Conservation (phyloP, 2,797 vertebrate genomes). For the Cephalopachus bancanus region DNA sequence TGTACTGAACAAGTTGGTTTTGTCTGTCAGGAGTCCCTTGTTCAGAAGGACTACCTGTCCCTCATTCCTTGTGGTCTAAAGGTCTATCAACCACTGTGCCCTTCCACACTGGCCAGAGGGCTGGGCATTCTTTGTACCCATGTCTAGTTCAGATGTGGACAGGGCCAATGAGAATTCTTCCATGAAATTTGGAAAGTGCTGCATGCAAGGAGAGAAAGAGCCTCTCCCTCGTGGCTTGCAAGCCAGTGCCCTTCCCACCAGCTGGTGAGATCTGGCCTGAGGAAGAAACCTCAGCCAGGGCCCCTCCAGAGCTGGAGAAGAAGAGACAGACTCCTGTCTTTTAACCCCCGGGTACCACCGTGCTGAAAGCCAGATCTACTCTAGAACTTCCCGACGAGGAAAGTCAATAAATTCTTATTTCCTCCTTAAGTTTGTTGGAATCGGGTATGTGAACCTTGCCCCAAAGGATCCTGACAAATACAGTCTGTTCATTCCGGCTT, state of each 20-base stretch:
- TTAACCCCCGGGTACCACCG: conserved; percentile 26
- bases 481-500: conserved; percentile 63
- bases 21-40: neutral
- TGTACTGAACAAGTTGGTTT: neutral
- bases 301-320: neutral
- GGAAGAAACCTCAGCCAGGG: neutral
- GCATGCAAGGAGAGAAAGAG: neutral
- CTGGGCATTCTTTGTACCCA: neutral
- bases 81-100: neutral
- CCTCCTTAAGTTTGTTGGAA: conserved; percentile 32
- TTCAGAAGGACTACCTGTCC: neutral
- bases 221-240: neutral
- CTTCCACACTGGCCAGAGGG: neutral
- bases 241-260: neutral
- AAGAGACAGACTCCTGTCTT: neutral
- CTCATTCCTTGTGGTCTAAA: conserved; percentile 6
- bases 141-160: neutral
- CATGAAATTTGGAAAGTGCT: neutral
- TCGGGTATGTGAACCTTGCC: conserved; percentile 36
- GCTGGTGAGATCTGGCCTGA: neutral
- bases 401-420: conserved; percentile 30
- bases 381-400: conserved; percentile 1
- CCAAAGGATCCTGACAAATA: conserved; percentile 60
- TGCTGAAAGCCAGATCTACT: conserved; percentile 37
- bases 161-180: neutral